Base-by-base conservation (phyloP, 2,113 vertebrate species). In the Condylura cristata region DNA sequence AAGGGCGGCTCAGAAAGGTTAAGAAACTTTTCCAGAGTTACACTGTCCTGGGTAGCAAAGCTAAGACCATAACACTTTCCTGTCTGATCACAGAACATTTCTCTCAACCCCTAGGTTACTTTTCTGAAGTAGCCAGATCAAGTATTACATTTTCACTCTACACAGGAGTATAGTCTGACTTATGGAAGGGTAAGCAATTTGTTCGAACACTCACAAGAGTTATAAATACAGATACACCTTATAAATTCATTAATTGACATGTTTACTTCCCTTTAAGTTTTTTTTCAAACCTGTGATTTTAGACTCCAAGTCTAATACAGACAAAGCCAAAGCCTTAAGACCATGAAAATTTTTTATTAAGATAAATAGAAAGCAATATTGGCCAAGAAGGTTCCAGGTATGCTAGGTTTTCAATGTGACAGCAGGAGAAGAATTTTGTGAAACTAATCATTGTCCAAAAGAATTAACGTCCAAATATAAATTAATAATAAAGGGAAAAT, bases 391-490 rank as follows among this genome's bases (percentile, higher is more conserved):
- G 0, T 85, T 53, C 74, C 51, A 87, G 76, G 44, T 74, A 14
- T 60, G 32, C 46, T 34, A 44, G 12, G 28, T 58, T 70, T 63
- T 28, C 92, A 56, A 2, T 24, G 8, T 44, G 39, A 95, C 53
- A 91, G 48, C 71, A 68, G 70, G 74, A 93, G 26, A 90, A 74
- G 41, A 85, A 87, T 17, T 56, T 81, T 75, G n/a, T 80, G 80
- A 84, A 93, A 80, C 16, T 39, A 74, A 37, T 53, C 78, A 89
- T 63, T 88, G 58, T 41, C 92, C 61, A 58, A 93, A 91, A 91
- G 46, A 30, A 90, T 84, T 94, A 41, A 75, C 8, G 18, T 87
- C 39, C 78, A 89, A 79, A 95, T 76, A 93, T 85, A 94, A 84
- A 88, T 85, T 53, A 83, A 53, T 89, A 92, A 61, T 81, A 82